Base-by-base conservation (phyloP, 2,113 vertebrate genomes). In the Heterocephalus glaber region DNA sequence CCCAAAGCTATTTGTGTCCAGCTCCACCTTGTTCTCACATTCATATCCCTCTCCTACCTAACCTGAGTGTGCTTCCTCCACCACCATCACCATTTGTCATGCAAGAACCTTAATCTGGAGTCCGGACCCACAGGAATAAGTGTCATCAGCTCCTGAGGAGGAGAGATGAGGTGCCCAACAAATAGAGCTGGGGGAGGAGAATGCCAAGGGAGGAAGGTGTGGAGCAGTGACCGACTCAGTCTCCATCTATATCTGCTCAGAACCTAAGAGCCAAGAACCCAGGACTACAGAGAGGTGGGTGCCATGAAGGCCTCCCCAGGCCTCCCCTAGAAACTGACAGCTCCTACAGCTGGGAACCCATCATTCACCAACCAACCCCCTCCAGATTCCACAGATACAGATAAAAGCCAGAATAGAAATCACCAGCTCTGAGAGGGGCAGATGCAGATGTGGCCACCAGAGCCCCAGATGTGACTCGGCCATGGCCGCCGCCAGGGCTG, bases 381-480 rank as follows among this genome's bases (percentile, higher is more conserved):
- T 93, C 94, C 72, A 54, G 84, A 94, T 81, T 79, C 90, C 82
- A 49, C 95, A 96, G 95, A 92, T 86, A 82, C 89, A 86, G 90
- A 94, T 95, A 70, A 94, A 97, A 97, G 97, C 86, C 82, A 86
- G 79, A 92, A 60, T 12, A 80, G 82, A 95, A 96, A 89, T 19
- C 94, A 85, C 26, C 58, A 13, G 81, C 77, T 72, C 77, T 10
- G 35, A 63, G 88, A 85, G 11, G 86, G 90, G 90, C 14, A 3
- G 94, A 56, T 83, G 79, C 94, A 96, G 77, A 97, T 88, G 96
- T 92, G 95, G 52, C 89, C 56, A 26, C 74, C 81, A 92, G 92
- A 87, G 72, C n/a, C 92, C 95, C 94, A 96, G 90, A 97, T 96
- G 96, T 90, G 72, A 85, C 70, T 88, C 85, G 56, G 92, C n/a